These are phyloP conservation scores for Myotis planiceps DNA, from an alignment of 2,797 vertebrate species.

Conservation along the genomic window DNA sequence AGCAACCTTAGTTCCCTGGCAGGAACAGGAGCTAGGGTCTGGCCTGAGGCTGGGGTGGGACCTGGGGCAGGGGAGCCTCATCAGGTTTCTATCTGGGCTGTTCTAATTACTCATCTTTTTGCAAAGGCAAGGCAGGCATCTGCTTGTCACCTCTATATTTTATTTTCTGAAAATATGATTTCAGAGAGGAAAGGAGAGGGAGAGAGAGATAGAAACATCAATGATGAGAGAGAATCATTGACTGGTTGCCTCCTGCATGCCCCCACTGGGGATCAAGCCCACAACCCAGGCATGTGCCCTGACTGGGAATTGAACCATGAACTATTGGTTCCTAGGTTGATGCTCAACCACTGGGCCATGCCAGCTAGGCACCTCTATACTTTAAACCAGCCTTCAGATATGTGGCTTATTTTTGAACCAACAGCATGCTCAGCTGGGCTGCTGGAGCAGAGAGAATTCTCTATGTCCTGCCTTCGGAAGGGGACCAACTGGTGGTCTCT, in stretches of 20 bases:
- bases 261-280: no score
- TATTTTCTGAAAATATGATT: no score
- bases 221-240: no score
- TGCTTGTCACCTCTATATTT: slow-evolving; percentile 75
- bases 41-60: neutral
- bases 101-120: slow-evolving; percentile 71
- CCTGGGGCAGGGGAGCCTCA: neutral
- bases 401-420: slow-evolving; percentile 59
- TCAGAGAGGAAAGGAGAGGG: no score
- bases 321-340: no score
- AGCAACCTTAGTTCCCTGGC: slow-evolving; percentile 79
- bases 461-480: neutral
- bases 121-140: slow-evolving; percentile 24
- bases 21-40: slow-evolving; percentile 45
- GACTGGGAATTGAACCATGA: no score
- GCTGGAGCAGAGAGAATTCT: slow-evolving; percentile 50
- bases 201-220: no score
- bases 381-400: slow-evolving; percentile 75
- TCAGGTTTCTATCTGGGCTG: neutral
- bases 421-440: slow-evolving; percentile 46
- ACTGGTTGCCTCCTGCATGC: no score
- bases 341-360: no score
- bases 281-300: no score
- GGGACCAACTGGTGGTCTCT: neutral
- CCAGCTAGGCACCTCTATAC: no score